phyloP scores from a whole-genome alignment of 2,113 vertebrate genomes.

The Periophthalmus modestus region DNA sequence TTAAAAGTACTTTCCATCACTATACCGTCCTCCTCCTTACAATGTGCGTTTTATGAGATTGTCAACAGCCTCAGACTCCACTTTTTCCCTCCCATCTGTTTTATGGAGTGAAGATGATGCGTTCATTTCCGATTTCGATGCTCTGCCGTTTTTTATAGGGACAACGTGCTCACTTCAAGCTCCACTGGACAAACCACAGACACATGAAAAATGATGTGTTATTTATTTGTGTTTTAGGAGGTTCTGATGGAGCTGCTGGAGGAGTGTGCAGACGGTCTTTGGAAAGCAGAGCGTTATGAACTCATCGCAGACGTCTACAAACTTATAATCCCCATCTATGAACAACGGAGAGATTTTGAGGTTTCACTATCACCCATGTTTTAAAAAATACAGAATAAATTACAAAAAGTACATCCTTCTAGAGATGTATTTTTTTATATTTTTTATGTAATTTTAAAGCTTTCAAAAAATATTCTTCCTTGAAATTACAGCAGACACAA shows the following conservation, averaged over 20 bases:
- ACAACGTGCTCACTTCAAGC: constrained; percentile 4
- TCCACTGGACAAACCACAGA: constrained; percentile 1
- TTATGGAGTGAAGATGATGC: constrained; percentile 12
- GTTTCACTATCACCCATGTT: constrained; percentile 63
- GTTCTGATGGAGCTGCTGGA: constrained; percentile 95
- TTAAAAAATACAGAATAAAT: neutral
- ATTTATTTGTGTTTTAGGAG: constrained; percentile 77
- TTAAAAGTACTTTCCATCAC: too few species aligned
- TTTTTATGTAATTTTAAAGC: too few species aligned
- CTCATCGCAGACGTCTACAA: constrained; percentile 95
- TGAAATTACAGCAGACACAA: too few species aligned
- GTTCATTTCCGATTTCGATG: constrained; percentile 25
- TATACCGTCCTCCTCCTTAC: neutral
- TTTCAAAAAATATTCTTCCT: too few species aligned
- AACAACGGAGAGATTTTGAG: constrained; percentile 96
- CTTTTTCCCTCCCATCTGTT: constrained; percentile 25
- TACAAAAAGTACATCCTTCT: neutral
- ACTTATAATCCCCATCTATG: constrained; percentile 96
- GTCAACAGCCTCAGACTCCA: constrained; percentile 29
- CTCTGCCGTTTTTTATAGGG: constrained; percentile 12
- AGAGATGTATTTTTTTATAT: neutral
- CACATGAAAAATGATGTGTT: neutral
- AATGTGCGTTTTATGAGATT: constrained; percentile 28
- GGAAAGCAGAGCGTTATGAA: constrained; percentile 98
- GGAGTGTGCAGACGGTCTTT: constrained; percentile 93